Evolutionary conservation across 2,797 vertebrate genomes (phyloP), one percentile per base, ranked within the genome.

Genomic region (Etheostoma nigrum): DNA sequence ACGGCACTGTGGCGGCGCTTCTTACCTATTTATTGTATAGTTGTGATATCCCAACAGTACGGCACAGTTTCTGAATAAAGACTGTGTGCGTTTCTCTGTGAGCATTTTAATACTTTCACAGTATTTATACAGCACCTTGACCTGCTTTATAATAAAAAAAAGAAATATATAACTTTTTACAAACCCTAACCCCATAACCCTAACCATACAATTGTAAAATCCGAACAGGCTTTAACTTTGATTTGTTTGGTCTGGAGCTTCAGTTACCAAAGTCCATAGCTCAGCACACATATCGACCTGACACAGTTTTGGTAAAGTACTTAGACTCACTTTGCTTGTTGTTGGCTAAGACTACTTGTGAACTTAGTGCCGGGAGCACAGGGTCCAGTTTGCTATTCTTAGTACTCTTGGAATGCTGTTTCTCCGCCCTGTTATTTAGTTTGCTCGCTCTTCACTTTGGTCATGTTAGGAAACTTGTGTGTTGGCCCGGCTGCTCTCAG

Each of bases 381-480:
- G 78, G 88, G 91, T 93, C 90, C 92, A 93, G 82, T 88, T 77
- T 73, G 93, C 91, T 95, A 94, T 95, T 94, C 92, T 95, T 95
- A 94, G 94, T 86, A 58, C 92, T 91, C 81, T 68, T 89, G 94
- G 94, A 95, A 95, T 95, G 94, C 91, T 74, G 91, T 92, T 90
- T 88, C 92, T 91, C 93, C 89, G 84, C 92, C 90, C 92, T 90
- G 89, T 92, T 92, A 87, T 94, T 92, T 92, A 93, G 93, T 93
- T 93, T 92, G 88, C 88, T 80, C 85, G 86, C 81, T 83, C 84
- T 87, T 87, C 74, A 51, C 78, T 76, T 81, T 30, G 68, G 74
- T 90, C 89, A 82, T 88, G 87, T 89, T 90, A 76, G 88, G 88
- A 88, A 91, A 91, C 84, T 87, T 83, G 81, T 86, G 81, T 84